phyloP scores from a whole-genome alignment of 2,113 vertebrate genomes.

The Malurus melanocephalus region DNA sequence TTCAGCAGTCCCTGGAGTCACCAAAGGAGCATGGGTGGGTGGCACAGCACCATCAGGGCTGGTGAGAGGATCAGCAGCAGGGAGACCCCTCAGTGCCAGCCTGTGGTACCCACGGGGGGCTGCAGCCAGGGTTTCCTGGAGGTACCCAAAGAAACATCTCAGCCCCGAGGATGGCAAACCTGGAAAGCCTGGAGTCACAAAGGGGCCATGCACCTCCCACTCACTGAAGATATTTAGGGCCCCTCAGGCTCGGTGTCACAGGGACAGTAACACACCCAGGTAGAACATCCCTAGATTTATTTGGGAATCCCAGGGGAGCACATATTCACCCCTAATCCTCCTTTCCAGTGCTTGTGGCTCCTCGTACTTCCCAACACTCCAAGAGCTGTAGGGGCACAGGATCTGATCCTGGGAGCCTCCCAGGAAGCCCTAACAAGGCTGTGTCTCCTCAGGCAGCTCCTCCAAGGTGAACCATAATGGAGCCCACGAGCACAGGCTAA shows the following conservation, averaged over 20 bases:
- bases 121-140: neutral
- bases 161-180: neutral
- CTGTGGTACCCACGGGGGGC: neutral
- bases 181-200: neutral
- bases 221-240: neutral
- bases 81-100: neutral
- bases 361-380: accelerated
- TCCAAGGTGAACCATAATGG: neutral
- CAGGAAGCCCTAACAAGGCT: neutral
- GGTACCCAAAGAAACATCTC: neutral
- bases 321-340: neutral
- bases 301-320: neutral
- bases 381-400: neutral
- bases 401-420: neutral
- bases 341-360: neutral
- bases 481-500: neutral
- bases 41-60: accelerated
- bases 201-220: neutral
- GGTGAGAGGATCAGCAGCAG: accelerated
- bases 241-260: neutral
- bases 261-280: neutral
- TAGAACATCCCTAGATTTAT: neutral
- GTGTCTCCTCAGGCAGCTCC: neutral
- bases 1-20: neutral
- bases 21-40: accelerated